Base-by-base conservation (phyloP, 2,797 vertebrate species). In the Spinibarbus caldwelli region DNA sequence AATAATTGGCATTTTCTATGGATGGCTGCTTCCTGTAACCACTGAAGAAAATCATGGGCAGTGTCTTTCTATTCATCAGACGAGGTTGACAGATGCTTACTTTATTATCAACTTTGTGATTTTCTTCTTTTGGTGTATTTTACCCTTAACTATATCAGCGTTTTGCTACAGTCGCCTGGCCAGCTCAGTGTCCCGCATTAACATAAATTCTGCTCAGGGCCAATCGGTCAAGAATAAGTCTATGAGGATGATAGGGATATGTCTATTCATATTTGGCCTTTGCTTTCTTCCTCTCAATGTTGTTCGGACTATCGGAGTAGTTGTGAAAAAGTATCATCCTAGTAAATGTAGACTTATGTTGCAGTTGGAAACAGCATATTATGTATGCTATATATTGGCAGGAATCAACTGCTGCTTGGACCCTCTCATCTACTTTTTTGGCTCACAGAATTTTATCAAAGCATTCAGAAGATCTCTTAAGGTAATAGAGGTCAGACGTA, bases 241-340 rank as follows among this genome's bases (percentile, higher is more conserved):
- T 15, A 87, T 92, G 76, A 90, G 92, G 90, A 93, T 93, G 93
- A 90, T 95, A 4, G 76, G 82, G 0, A 6, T 92, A 7, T 93
- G 93, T 23, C 76, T 95, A 81, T 7, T 93, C 19, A 95, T 94
- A 78, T 96, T 96, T 17, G 91, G 68, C 0, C 1, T 92, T 64
- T 95, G 95, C 77, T 96, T 95, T 83, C 89, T 92, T 7, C 95
- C 95, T 0, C 86, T 95, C 19, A 94, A 95, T 4, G 54, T 95
- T 52, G 85, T 91, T 21, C 90, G 94, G 23, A 93, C 93, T 0
- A 0, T 91, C 0, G 93, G 2, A 0, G 85, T 95, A 5, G 49
- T 91, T 1, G 2, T 94, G 8, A 91, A 88, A 15, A 92, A 91
- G 83, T 91, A 91, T 87, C 91, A 85, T 6, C 73, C 82, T 0